Base-by-base conservation (phyloP, 2,113 vertebrate genomes). In the Bufo bufo region DNA sequence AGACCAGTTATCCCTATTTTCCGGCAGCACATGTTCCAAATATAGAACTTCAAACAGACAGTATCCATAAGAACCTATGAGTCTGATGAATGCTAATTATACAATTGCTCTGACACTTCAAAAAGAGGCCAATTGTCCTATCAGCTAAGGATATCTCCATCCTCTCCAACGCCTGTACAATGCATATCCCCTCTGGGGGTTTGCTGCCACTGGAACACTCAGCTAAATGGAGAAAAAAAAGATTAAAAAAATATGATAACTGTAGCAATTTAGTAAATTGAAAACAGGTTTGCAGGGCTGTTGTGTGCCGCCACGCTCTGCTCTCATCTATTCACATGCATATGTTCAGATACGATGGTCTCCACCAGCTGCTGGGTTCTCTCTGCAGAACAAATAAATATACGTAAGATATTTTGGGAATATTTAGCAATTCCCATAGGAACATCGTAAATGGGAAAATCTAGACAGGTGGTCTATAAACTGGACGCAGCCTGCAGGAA, bases 41-140 rank as follows among this genome's bases (percentile, higher is more conserved):
- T 90, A 88, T 61, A 87, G 86, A 71, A 9, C 89, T 84, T 90
- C 89, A 82, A 75, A 74, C 9, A 74, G 84, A 69, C 91, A 87
- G 54, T 74, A 89, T 66, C 89, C 8, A 0, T 50, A 52, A 9
- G 61, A 89, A 20, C 69, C n/a, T 17, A 52, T 0, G 2, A 0
- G 49, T 89, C 5, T 19, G 82, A 33, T 50, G 59, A 89, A 74
- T 10, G 12, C 0, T 9, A 0, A 12, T 69, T n/a, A 88, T 52
- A 79, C 87, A 93, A 75, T 80, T n/a, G 43, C 14, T 16, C 74
- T 79, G 89, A 91, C 90, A 89, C 17, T 4, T 78, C 79, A 85
- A 89, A 89, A 91, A 49, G 10, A 11, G 85, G 78, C 82, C 90
- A 43, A 86, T 84, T 5, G 49, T 63, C 78, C 0, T 82, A 85